phyloP scores from a whole-genome alignment of 2,797 vertebrate species.

The Sciaenops ocellatus region DNA sequence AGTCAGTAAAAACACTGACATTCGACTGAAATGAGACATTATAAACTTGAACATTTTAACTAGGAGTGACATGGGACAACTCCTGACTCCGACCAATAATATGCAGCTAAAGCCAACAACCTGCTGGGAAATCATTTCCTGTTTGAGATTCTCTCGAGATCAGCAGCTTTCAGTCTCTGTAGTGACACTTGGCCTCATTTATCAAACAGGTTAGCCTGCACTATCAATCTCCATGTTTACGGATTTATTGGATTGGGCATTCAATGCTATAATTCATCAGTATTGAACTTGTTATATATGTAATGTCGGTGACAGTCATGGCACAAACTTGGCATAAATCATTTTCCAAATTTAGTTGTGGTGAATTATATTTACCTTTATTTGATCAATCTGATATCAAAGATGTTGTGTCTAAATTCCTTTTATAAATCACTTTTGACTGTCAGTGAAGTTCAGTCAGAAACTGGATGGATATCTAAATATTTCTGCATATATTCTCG shows the following conservation, averaged over 20 bases:
- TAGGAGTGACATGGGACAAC: conserved; percentile 13
- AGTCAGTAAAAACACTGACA: conserved; percentile 14
- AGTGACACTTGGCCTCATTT: conserved; percentile 67
- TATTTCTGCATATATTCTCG: conserved; percentile 37
- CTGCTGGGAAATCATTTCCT: conserved; percentile 63
- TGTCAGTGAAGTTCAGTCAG: conserved; percentile 26
- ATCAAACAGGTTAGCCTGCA: conserved; percentile 51
- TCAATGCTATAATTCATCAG: conserved; percentile 43
- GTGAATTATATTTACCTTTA: conserved; percentile 12
- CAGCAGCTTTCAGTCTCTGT: conserved; percentile 76
- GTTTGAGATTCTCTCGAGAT: conserved; percentile 67
- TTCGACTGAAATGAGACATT: conserved; percentile 39
- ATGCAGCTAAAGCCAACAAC: conserved; percentile 42
- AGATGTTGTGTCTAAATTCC: conserved; percentile 5
- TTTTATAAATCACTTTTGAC: conserved; percentile 23
- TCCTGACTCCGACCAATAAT: conserved; percentile 42
- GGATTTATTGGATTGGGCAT: conserved; percentile 44
- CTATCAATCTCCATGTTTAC: conserved; percentile 42
- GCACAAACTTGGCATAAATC: conserved; percentile 12
- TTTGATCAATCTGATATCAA: conserved; percentile 30
- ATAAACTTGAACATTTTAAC: conserved; percentile 17
- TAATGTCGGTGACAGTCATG: conserved; percentile 6
- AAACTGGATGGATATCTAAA: conserved; percentile 36
- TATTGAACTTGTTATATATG: conserved; percentile 30
- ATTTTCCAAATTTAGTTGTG: conserved; percentile 24